These are phyloP conservation scores for Sminthurinus signatus DNA, from an alignment of 1,140 invertebrate species.

Conservation along the genomic window DNA sequence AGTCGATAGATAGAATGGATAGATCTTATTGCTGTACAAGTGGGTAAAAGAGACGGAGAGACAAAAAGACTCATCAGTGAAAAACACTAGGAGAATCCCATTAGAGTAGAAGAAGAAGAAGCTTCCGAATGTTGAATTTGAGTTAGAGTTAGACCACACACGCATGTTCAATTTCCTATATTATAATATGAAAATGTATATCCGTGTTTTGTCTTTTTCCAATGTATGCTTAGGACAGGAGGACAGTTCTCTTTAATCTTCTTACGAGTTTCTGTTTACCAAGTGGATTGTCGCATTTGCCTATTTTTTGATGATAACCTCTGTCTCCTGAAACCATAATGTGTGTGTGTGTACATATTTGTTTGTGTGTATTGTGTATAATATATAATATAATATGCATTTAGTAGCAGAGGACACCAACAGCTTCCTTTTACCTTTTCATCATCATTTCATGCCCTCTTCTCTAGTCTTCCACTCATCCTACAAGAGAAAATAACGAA, in stretches of 20 bases:
- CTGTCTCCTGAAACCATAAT: too few relatives aligned
- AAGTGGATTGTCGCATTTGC: constrained; percentile 20
- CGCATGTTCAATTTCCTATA: constrained; percentile 15
- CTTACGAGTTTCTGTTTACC: constrained; percentile 19
- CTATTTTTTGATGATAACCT: constrained; percentile 16
- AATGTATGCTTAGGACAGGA: not conserved
- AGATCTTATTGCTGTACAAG: too few relatives aligned
- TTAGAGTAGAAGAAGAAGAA: not conserved
- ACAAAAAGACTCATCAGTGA: constrained; percentile 12
- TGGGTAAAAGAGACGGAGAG: constrained; percentile 3
- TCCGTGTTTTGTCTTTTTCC: not conserved
- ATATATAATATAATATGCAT: too few relatives aligned
- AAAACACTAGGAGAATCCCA: constrained; percentile 11
- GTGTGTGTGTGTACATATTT: too few relatives aligned
- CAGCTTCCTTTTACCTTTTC: not conserved
- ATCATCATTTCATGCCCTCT: not conserved
- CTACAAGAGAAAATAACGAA: too few relatives aligned
- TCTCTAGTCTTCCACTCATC: not conserved
- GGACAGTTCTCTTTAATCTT: constrained; percentile 19
- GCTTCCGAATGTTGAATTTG: constrained; percentile 5
- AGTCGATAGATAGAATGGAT: not conserved
- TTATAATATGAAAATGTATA: too few relatives aligned
- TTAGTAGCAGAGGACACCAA: too few relatives aligned
- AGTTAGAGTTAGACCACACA: too few relatives aligned
- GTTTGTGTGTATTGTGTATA: not conserved